phyloP scores from a whole-genome alignment of 1,140 invertebrate species.

The Metopolophium dirhodum region DNA sequence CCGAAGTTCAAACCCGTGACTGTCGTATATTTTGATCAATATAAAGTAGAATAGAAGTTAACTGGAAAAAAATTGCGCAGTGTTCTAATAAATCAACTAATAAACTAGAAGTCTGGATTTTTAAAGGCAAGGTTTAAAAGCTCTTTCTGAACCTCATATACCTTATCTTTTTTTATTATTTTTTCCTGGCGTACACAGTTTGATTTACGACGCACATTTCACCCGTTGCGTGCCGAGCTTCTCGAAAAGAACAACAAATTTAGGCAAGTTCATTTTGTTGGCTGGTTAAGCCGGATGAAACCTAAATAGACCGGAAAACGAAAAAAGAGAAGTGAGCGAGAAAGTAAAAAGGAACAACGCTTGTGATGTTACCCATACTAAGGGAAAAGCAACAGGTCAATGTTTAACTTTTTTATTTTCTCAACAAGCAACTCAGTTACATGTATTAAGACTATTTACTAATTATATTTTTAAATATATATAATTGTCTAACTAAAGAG shows the following conservation, averaged over 20 bases:
- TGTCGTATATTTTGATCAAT: not conserved
- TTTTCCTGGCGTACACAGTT: not conserved
- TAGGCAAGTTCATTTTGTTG: conserved; percentile 21
- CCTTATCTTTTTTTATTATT: not conserved
- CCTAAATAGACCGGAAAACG: not conserved
- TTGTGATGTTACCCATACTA: not conserved
- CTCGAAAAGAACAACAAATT: conserved; percentile 29
- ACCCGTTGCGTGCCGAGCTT: not conserved
- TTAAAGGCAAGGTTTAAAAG: conserved; percentile 45
- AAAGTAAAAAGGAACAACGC: not conserved
- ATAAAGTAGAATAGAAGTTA: not conserved
- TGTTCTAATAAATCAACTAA: conserved; percentile 37
- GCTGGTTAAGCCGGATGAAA: not conserved
- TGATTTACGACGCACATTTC: conserved; percentile 41
- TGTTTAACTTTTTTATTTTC: conserved; percentile 1
- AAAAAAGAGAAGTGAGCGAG: not conserved
- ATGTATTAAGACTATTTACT: not conserved
- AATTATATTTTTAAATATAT: not conserved
- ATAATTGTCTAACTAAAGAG: not conserved
- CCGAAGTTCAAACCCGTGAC: not conserved
- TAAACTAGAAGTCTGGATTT: conserved; percentile 33
- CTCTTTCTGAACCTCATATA: not conserved
- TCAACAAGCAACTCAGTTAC: not conserved
- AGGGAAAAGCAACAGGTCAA: not conserved
- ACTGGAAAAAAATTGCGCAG: not conserved